phyloP scores from a whole-genome alignment of 2,797 vertebrate species.

The Macroramphosus scolopax region DNA sequence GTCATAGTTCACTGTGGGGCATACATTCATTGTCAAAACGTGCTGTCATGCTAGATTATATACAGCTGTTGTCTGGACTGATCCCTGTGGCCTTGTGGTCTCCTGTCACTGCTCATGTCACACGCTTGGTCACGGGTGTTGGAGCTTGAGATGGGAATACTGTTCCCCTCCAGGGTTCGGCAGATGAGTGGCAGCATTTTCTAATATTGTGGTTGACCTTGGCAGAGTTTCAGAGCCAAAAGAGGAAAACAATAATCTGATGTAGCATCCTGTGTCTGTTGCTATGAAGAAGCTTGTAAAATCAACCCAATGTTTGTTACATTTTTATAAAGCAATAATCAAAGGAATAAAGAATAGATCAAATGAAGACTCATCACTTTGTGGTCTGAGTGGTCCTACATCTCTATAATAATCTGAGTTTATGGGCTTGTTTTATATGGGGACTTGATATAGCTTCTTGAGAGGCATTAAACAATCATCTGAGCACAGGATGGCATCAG shows the following conservation, averaged over 20 bases:
- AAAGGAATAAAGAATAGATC: not conserved
- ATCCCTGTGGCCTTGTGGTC: constrained; percentile 28
- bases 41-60: constrained; percentile 36
- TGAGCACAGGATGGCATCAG: constrained; percentile 24
- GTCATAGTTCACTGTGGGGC: constrained; percentile 11
- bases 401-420: not conserved
- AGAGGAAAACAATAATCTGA: constrained; percentile 19
- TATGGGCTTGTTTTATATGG: not conserved
- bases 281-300: constrained; percentile 49
- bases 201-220: constrained; percentile 74
- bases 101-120: constrained; percentile 24
- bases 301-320: constrained; percentile 4
- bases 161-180: constrained; percentile 73
- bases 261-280: constrained; percentile 38
- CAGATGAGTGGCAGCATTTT: constrained; percentile 77
- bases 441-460: not conserved
- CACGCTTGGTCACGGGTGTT: constrained; percentile 54
- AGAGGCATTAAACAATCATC: constrained; percentile 1
- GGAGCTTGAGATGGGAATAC: constrained; percentile 81
- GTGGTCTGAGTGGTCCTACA: not conserved
- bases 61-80: constrained; percentile 58
- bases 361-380: constrained; percentile 1
- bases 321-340: not conserved
- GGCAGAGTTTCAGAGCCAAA: constrained; percentile 72
- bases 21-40: constrained; percentile 27